Conservation (phyloP, 2,888 invertebrate genomes). For the Synergus japonicus region DNA sequence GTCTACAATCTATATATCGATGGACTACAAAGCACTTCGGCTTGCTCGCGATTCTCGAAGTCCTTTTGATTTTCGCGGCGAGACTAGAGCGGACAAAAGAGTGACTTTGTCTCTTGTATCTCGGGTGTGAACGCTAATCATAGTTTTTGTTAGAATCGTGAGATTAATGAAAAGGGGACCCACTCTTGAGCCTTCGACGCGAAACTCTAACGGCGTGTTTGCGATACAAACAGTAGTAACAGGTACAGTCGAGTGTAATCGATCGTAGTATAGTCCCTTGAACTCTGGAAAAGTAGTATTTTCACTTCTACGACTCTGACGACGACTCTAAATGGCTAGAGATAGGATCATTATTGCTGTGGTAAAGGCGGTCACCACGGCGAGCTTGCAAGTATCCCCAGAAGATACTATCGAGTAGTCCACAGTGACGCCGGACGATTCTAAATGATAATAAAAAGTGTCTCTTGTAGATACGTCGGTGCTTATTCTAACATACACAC, state of each 20-base stretch:
- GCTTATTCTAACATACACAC: slow-evolving; percentile 38
- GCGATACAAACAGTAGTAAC: slow-evolving; percentile 32
- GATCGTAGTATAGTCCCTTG: slow-evolving; percentile 45
- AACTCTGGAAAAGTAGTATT: slow-evolving; percentile 48
- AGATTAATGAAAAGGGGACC: neutral
- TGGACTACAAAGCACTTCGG: slow-evolving; percentile 40
- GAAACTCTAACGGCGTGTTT: slow-evolving; percentile 41
- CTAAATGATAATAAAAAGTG: slow-evolving; percentile 74
- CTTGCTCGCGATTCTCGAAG: slow-evolving; percentile 31
- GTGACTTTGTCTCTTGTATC: slow-evolving; percentile 41
- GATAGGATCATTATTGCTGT: slow-evolving; percentile 72
- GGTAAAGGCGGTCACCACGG: slow-evolving; percentile 73
- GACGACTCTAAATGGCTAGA: slow-evolving; percentile 57
- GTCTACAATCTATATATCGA: slow-evolving; percentile 41
- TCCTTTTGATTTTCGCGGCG: slow-evolving; percentile 36
- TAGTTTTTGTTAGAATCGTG: slow-evolving; percentile 30
- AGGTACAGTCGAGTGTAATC: slow-evolving; percentile 42
- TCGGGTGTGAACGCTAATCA: slow-evolving; percentile 33
- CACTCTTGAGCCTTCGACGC: slow-evolving; percentile 40
- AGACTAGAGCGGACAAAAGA: slow-evolving; percentile 29
- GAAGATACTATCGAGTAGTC: slow-evolving; percentile 69
- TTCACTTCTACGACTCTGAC: slow-evolving; percentile 52
- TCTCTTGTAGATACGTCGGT: slow-evolving; percentile 62
- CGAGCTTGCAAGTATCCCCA: slow-evolving; percentile 73
- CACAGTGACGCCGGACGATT: slow-evolving; percentile 70